Evolutionary conservation across 2,113 vertebrate genomes (phyloP), one percentile per base, ranked within the genome.

Genomic region (Xenopus borealis): DNA sequence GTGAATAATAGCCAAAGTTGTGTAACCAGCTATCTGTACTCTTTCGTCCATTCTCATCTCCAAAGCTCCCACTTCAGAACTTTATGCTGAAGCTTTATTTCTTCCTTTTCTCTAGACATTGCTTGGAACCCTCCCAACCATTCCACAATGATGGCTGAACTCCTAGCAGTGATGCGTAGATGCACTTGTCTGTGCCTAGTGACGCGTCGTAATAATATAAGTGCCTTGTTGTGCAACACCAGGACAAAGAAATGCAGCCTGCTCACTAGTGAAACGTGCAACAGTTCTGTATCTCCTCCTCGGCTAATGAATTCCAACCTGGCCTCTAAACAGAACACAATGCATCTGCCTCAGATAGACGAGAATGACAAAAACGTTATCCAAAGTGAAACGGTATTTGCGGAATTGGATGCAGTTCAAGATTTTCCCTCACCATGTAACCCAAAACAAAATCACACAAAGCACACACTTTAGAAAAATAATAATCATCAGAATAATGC

Each of bases 211-310:
- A 55, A 64, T 10, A 55, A 16, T 44, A 52, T 62, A 76, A 76
- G 59, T 76, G 66, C 73, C 19, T 23, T 53, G 55, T 52, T 52
- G 18, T 69, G 59, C 66, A 27, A 63, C 59, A 45, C 62, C 18
- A 27, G 55, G 50, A 63, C 61, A 77, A 45, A 7, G 63, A 52
- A 72, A 52, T 58, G 23, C 30, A 19, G 13, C 5, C 23, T 20
- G 30, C 18, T 20, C 40, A 66, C 23, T 33, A 9, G 12, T 23
- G 62, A 66, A 9, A 16, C 1, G 52, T 40, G 7, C 12, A 52
- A 30, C 65, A 75, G 73, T 75, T 75, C 73, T 75, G 66, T 75
- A 69, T 62, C 72, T 53, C 18, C 55, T 68, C 44, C 46, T 12
- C 27, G 20, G 45, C 3, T 14, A 19, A 62, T 23, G 68, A 8